Evolutionary conservation across 2,113 vertebrate species (phyloP).

Genomic region (Rhipidura dahli): DNA sequence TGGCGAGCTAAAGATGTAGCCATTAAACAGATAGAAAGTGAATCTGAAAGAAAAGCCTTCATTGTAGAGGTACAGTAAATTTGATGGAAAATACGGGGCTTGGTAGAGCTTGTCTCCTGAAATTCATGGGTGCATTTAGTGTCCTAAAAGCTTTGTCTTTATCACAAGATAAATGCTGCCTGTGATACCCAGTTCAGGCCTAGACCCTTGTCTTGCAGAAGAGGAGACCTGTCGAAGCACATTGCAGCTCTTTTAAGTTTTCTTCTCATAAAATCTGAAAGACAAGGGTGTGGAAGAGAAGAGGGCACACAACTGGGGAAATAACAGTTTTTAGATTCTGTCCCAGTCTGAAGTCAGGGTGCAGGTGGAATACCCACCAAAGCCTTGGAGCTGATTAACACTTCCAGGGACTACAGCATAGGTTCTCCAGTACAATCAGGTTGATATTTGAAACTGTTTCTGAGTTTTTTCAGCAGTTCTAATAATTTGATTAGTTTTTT

Average conservation of each 20-base stretch:
- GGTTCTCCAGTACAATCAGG: background rate
- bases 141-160: background rate
- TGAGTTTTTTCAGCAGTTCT: background rate
- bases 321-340: background rate
- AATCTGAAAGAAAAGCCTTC: conserved; percentile 98
- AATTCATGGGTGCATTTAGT: background rate
- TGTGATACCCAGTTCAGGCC: background rate
- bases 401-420: background rate
- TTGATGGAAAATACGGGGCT: background rate
- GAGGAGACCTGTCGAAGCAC: background rate
- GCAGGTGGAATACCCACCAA: background rate
- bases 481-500: background rate
- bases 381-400: background rate
- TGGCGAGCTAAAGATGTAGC: conserved; percentile 99
- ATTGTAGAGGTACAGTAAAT: conserved; percentile 87
- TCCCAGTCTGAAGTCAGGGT: background rate
- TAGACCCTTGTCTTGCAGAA: background rate
- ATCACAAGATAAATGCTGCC: background rate
- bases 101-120: background rate
- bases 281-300: background rate
- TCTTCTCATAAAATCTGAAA: background rate
- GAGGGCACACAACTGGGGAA: fast-evolving
- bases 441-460: background rate
- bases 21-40: conserved; percentile 99
- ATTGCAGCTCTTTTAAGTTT: background rate